A percentile compares a stretch with the other conserved stretches of the same genome.
phyloP scores from a whole-genome alignment of 2,113 vertebrate species.

The Lathamus discolor region DNA sequence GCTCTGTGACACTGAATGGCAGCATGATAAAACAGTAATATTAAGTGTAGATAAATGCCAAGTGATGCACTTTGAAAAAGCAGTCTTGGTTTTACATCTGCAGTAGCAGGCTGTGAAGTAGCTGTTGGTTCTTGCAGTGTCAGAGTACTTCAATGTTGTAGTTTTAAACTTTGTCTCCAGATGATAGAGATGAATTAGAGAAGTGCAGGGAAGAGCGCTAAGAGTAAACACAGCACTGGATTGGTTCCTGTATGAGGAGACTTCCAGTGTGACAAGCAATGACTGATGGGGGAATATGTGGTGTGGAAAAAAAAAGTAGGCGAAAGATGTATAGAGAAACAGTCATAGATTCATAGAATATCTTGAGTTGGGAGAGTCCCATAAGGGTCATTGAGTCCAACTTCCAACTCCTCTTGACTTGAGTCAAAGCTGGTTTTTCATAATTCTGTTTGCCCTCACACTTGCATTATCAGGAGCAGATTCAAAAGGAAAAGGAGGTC shows the following conservation, averaged over 20 bases:
- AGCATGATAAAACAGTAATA: neutral
- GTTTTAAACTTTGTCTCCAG: neutral
- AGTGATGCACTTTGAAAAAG: neutral
- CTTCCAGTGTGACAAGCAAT: neutral
- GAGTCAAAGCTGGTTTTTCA: neutral
- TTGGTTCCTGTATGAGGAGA: neutral
- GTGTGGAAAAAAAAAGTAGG: neutral
- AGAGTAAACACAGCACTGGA: neutral
- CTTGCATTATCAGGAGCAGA: neutral
- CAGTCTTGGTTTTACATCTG: neutral
- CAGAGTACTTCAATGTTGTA: neutral
- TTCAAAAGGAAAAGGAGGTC: neutral
- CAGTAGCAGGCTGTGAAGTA: neutral
- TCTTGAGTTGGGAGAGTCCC: neutral
- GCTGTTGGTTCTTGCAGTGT: neutral
- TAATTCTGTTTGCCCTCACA: neutral
- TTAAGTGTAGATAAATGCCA: neutral
- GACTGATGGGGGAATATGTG: neutral
- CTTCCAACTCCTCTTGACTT: neutral
- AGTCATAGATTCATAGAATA: neutral
- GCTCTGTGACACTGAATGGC: neutral
- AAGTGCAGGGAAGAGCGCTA: neutral
- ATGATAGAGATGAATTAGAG: neutral
- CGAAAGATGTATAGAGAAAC: neutral
- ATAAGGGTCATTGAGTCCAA: neutral